Percentiles rank a stretch among this genome's conserved stretches.
phyloP scores from a whole-genome alignment of 64 coral and sea anemone genomes.

The Montipora cactus region DNA sequence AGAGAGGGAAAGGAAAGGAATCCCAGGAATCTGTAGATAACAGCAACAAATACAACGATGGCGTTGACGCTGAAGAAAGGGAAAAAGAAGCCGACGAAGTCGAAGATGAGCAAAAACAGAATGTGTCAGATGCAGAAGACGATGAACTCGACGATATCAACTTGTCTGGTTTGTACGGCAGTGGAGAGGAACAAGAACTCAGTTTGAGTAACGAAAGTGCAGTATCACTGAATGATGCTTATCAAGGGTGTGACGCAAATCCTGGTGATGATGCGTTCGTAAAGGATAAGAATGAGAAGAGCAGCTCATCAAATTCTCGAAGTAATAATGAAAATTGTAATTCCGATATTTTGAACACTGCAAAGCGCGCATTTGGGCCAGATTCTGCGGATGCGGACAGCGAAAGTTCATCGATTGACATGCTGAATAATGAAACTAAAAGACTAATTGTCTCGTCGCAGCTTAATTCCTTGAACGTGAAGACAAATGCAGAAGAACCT shows the following conservation, averaged over 20 bases:
- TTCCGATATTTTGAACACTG: background rate
- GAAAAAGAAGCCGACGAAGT: background rate
- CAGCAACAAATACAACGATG: background rate
- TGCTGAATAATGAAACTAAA: background rate
- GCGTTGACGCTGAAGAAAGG: background rate
- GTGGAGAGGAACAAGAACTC: background rate
- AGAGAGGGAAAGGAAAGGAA: background rate
- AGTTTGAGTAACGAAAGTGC: background rate
- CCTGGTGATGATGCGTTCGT: background rate
- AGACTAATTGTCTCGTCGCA: background rate
- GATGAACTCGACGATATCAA: conserved; percentile 27
- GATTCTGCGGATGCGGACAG: background rate
- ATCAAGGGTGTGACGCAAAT: background rate
- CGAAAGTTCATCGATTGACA: background rate
- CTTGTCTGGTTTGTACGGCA: conserved; percentile 16
- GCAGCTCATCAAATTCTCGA: background rate
- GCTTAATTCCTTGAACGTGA: background rate
- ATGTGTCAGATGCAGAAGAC: background rate
- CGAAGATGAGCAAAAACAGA: background rate
- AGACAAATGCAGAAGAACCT: background rate
- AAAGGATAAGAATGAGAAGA: background rate
- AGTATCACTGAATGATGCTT: background rate
- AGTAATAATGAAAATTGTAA: background rate
- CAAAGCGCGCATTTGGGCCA: background rate
- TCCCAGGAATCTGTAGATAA: background rate